Conservation (phyloP, 2,888 invertebrate genomes). For the Cerceris ruficornis region DNA sequence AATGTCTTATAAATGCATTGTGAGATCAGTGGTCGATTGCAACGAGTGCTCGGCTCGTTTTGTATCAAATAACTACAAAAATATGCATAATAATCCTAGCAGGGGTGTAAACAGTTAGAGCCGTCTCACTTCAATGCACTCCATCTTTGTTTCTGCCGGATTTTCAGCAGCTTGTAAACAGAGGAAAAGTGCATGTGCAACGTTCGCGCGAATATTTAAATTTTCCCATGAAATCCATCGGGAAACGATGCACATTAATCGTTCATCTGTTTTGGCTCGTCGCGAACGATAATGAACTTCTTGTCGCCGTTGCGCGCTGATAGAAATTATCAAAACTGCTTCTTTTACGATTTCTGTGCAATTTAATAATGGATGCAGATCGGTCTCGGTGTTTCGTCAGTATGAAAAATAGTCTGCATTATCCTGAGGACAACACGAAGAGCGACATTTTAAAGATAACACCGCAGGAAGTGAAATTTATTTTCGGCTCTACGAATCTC, state of each 20-base stretch:
- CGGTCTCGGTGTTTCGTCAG: not conserved
- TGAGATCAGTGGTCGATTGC: not conserved
- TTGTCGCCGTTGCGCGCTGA: no score
- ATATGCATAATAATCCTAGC: constrained; percentile 35
- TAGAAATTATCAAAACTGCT: no score
- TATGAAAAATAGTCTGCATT: not conserved
- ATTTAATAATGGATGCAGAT: not conserved
- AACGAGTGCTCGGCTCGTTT: constrained; percentile 14
- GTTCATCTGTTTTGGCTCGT: constrained; percentile 18
- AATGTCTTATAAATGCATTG: constrained; percentile 17
- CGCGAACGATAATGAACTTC: no score
- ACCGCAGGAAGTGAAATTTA: constrained; percentile 31
- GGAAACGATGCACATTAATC: constrained; percentile 12
- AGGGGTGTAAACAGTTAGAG: constrained; percentile 26
- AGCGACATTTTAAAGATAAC: constrained; percentile 2
- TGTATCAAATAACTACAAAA: constrained; percentile 20
- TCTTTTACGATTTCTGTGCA: no score
- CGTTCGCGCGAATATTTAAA: constrained; percentile 29
- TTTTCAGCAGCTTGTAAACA: constrained; percentile 29
- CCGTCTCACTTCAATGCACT: constrained; percentile 33
- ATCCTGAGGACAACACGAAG: not conserved
- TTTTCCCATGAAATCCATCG: not conserved
- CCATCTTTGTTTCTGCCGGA: constrained; percentile 37
- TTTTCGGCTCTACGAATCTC: constrained; percentile 28
- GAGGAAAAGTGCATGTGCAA: constrained; percentile 15